Conservation (phyloP, 1,140 invertebrate genomes). For the Polyergus mexicanus region DNA sequence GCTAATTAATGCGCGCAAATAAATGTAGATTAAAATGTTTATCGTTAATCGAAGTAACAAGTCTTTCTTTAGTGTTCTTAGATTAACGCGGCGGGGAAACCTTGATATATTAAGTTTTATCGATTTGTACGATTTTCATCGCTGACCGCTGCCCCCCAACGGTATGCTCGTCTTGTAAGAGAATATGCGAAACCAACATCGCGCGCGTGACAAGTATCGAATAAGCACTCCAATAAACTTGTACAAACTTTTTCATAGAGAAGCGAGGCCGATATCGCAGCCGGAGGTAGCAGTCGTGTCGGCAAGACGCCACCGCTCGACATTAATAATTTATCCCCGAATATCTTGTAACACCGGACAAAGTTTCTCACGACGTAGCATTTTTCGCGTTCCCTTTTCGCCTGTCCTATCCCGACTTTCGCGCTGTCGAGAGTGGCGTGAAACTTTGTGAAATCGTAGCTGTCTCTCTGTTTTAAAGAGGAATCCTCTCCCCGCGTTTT, state of each 20-base stretch:
- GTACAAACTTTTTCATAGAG: slow-evolving; percentile 52
- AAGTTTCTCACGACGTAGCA: slow-evolving; percentile 27
- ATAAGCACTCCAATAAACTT: slow-evolving; percentile 58
- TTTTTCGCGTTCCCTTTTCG: slow-evolving; percentile 28
- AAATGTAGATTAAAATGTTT: background rate
- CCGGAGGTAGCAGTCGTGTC: slow-evolving; percentile 14
- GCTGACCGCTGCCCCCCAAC: background rate
- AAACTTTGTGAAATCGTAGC: slow-evolving; percentile 8
- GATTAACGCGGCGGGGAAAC: slow-evolving; percentile 19
- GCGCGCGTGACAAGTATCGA: slow-evolving; percentile 18
- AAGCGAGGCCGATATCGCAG: slow-evolving; percentile 27
- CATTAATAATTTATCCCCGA: slow-evolving; percentile 55
- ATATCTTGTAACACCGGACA: slow-evolving; percentile 31
- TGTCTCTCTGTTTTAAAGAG: slow-evolving; percentile 26
- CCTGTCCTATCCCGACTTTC: background rate
- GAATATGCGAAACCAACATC: slow-evolving; percentile 24
- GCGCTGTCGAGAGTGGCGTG: background rate
- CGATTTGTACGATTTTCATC: slow-evolving; percentile 60
- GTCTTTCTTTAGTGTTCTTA: slow-evolving; percentile 27
- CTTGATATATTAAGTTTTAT: slow-evolving; percentile 55
- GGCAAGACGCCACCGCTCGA: slow-evolving; percentile 25
- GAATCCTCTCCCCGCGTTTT: background rate
- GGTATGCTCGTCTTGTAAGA: slow-evolving; percentile 15
- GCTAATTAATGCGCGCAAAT: slow-evolving; percentile 10
- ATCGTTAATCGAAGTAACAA: background rate